Evolutionary conservation across 2,113 vertebrate species (phyloP).

Genomic region (Neotragus pygmaeus): DNA sequence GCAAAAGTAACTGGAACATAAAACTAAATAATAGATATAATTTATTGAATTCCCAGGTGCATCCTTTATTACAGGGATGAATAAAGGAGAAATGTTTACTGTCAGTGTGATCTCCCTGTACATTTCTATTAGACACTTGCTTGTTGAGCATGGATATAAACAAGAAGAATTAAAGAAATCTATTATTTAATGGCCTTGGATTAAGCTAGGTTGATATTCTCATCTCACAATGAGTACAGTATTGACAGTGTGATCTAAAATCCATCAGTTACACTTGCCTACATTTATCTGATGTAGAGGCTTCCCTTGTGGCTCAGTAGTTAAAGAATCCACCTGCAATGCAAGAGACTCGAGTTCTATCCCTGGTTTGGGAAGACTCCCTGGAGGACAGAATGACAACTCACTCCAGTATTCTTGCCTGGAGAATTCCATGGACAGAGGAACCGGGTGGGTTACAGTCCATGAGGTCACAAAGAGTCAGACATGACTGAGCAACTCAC

Average conservation of each 20-base stretch:
- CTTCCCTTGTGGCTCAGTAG: fast-evolving
- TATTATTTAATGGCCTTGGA: background rate
- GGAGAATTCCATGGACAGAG: background rate
- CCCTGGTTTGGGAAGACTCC: background rate
- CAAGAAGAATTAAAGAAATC: background rate
- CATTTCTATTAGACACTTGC: background rate
- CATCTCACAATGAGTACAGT: background rate
- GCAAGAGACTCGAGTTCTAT: background rate
- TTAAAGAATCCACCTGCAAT: background rate
- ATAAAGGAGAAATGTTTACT: background rate
- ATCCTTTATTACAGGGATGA: background rate
- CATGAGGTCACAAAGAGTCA: background rate
- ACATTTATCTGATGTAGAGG: background rate
- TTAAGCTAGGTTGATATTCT: background rate
- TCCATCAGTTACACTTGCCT: background rate
- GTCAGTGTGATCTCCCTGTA: background rate
- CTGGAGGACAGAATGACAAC: background rate
- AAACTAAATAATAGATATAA: background rate
- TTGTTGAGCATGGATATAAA: background rate
- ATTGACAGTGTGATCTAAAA: background rate
- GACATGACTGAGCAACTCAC: background rate
- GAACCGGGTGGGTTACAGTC: background rate
- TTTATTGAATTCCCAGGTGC: background rate
- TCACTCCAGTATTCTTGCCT: background rate
- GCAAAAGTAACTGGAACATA: background rate